A percentile compares a stretch with the other conserved stretches of the same genome.
Evolutionary conservation across 2,888 invertebrate genomes (phyloP).

Genomic region (Sinodicranocentrus sp.): DNA sequence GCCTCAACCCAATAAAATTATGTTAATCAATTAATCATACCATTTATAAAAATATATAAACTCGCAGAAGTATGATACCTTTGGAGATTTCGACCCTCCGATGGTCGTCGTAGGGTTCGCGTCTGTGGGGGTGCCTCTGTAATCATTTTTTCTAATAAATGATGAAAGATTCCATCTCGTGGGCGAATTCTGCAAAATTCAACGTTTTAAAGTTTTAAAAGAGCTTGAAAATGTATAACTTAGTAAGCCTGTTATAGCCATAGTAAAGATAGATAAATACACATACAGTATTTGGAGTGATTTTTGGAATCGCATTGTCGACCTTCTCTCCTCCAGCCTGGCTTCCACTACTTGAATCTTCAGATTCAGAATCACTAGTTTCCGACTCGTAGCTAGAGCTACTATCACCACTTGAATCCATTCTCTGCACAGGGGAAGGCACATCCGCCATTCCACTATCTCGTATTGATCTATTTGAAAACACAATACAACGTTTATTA

Average conservation of each 20-base stretch:
- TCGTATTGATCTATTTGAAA: constrained; percentile 68
- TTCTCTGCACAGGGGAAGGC: constrained; percentile 73
- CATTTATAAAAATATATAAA: no score
- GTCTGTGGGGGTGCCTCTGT: constrained; percentile 39
- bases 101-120: constrained; percentile 45
- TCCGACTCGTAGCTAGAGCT: constrained; percentile 75
- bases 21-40: no score
- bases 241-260: no score
- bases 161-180: constrained; percentile 73
- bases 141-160: constrained; percentile 67
- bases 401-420: constrained; percentile 76
- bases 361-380: constrained; percentile 74
- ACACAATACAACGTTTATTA: no score
- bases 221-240: not conserved
- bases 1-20: no score
- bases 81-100: constrained; percentile 71
- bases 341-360: constrained; percentile 76
- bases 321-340: constrained; percentile 72
- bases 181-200: constrained; percentile 68
- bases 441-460: constrained; percentile 74
- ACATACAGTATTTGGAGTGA: constrained; percentile 70
- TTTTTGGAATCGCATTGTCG: constrained; percentile 62
- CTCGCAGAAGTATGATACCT: constrained; percentile 42
- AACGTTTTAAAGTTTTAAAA: not conserved
- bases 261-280: no score